Evolutionary conservation across 1,140 invertebrate species (phyloP).

Genomic region (Acromyrmex charruanus): DNA sequence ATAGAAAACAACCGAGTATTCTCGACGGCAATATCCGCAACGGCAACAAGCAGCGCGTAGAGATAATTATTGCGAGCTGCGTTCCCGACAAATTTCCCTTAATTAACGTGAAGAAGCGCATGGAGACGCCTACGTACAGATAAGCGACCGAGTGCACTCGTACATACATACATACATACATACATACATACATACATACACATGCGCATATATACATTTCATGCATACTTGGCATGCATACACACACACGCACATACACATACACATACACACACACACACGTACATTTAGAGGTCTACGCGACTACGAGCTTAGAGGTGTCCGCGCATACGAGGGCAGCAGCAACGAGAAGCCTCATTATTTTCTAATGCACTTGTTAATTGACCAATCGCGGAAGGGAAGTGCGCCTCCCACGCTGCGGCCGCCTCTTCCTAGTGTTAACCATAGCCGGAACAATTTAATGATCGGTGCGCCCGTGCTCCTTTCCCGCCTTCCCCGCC

Average conservation of each 20-base stretch:
- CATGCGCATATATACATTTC: not conserved
- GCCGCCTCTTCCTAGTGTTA: constrained; percentile 80
- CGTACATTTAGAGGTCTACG: not conserved
- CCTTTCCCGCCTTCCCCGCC: constrained; percentile 49
- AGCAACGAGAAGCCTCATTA: constrained; percentile 82
- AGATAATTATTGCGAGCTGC: constrained; percentile 61
- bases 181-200: not conserved
- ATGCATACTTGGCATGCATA: not conserved
- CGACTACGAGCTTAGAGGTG: constrained; percentile 59
- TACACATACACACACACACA: too few relatives aligned
- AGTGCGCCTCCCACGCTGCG: constrained; percentile 77
- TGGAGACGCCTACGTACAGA: constrained; percentile 5
- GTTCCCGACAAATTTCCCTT: constrained; percentile 73
- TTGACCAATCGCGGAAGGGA: constrained; percentile 82
- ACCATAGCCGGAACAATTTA: constrained; percentile 86
- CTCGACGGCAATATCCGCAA: constrained; percentile 36
- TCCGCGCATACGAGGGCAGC: constrained; percentile 57
- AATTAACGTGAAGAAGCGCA: constrained; percentile 70
- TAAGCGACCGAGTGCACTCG: too few relatives aligned
- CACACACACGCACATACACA: too few relatives aligned
- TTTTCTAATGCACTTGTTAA: constrained; percentile 86
- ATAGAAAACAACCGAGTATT: constrained; percentile 13
- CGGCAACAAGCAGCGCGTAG: constrained; percentile 35
- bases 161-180: not conserved
- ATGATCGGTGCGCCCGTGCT: constrained; percentile 80